Evolutionary conservation across 2,113 vertebrate genomes (phyloP).

Genomic region (Lipophrys pholis): DNA sequence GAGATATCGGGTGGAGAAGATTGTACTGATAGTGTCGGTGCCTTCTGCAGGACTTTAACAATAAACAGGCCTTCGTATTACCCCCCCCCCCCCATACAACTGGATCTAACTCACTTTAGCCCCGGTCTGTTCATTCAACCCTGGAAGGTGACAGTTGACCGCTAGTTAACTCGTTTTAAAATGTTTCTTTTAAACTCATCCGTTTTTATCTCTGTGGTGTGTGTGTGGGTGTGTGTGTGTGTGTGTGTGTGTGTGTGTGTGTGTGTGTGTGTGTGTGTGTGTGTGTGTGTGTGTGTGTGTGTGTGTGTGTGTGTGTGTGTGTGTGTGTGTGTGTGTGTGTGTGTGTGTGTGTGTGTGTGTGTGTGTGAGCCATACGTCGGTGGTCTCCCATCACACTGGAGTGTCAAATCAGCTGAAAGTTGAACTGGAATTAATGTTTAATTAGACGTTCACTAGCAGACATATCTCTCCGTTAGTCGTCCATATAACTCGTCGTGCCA

Average conservation of each 20-base stretch:
- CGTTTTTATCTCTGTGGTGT: conserved; percentile 24
- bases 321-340: no score
- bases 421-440: conserved; percentile 49
- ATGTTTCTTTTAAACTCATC: background rate
- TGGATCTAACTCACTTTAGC: no score
- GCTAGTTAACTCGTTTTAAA: background rate
- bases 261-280: no score
- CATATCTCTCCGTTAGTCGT: background rate
- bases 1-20: conserved; percentile 2
- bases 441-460: background rate
- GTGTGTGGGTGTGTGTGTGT: conserved; percentile 38
- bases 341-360: no score
- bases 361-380: no score
- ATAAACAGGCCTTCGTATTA: conserved; percentile 48
- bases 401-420: conserved; percentile 45
- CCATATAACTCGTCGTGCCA: conserved; percentile 52
- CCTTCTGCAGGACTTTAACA: conserved; percentile 49
- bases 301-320: no score
- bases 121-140: background rate
- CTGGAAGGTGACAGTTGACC: conserved; percentile 20
- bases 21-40: conserved; percentile 47
- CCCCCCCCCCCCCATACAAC: background rate
- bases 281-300: no score
- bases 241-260: no score
- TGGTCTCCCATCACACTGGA: conserved; percentile 42